Conservation (phyloP, 1,140 invertebrate species). For the Drosophila chauvacae region DNA sequence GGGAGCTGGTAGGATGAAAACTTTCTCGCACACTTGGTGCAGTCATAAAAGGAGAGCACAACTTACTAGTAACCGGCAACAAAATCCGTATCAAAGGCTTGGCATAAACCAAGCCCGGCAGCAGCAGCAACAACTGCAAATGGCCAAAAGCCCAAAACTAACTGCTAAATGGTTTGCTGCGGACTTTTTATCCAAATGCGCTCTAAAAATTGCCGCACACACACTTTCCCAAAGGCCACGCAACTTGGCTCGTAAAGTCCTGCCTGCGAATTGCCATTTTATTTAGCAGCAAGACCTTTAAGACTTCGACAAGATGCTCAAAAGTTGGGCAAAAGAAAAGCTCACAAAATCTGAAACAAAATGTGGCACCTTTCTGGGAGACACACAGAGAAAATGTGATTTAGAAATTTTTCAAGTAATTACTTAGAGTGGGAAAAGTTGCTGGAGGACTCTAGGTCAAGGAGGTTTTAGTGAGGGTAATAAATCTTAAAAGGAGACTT, state of each 20-base stretch:
- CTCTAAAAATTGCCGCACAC: constrained; percentile 71
- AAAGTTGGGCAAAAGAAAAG: constrained; percentile 12
- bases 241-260: constrained; percentile 69
- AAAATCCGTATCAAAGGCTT: constrained; percentile 64
- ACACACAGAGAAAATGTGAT: neutral
- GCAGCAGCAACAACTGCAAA: constrained; percentile 51
- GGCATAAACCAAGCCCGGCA: constrained; percentile 56
- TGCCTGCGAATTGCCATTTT: constrained; percentile 48
- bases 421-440: neutral
- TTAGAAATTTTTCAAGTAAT: neutral
- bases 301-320: constrained; percentile 68
- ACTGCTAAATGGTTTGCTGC: constrained; percentile 74
- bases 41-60: constrained; percentile 71
- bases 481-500: neutral
- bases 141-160: constrained; percentile 69
- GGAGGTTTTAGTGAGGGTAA: neutral
- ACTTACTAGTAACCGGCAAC: constrained; percentile 33
- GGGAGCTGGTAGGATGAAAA: constrained; percentile 38
- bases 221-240: constrained; percentile 48
- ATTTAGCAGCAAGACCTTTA: constrained; percentile 50
- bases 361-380: constrained; percentile 11
- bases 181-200: constrained; percentile 63
- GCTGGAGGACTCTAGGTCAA: neutral
- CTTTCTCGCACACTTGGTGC: constrained; percentile 74
- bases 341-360: constrained; percentile 14